Evolutionary conservation across 2,113 vertebrate species (phyloP).

Genomic region (Girardinichthys multiradiatus): DNA sequence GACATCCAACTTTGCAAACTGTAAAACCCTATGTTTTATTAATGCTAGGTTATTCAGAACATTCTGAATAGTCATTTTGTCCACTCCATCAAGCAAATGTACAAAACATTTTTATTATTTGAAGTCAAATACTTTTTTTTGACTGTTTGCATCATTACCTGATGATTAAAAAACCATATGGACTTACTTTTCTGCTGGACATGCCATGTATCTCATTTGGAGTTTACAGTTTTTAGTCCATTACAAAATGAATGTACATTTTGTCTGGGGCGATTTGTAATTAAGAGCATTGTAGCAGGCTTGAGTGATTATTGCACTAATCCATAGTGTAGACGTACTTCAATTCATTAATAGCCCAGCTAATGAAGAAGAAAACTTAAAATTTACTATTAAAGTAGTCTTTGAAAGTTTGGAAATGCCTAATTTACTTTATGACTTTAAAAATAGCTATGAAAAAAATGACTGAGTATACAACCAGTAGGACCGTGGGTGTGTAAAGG

Average conservation of each 20-base stretch:
- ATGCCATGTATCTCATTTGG: background rate
- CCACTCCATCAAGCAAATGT: no score
- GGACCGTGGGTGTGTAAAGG: no score
- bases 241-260: slow-evolving; percentile 45
- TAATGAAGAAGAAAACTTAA: slow-evolving; percentile 58
- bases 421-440: slow-evolving; percentile 37
- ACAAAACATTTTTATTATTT: background rate
- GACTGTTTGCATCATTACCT: background rate
- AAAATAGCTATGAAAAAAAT: background rate
- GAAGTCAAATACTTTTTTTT: background rate
- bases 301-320: slow-evolving; percentile 65
- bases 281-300: slow-evolving; percentile 57
- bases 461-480: no score
- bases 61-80: background rate
- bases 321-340: slow-evolving; percentile 47
- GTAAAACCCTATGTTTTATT: background rate
- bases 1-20: background rate
- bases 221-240: slow-evolving; percentile 18
- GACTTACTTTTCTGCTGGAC: background rate
- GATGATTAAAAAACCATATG: background rate
- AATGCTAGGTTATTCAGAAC: background rate
- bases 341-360: slow-evolving; percentile 46
- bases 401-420: slow-evolving; percentile 30
- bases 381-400: slow-evolving; percentile 55
- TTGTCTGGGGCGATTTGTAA: slow-evolving; percentile 55